These are phyloP conservation scores for Echeneis naucrates DNA, from an alignment of 2,797 vertebrate species.

Conservation along the genomic window DNA sequence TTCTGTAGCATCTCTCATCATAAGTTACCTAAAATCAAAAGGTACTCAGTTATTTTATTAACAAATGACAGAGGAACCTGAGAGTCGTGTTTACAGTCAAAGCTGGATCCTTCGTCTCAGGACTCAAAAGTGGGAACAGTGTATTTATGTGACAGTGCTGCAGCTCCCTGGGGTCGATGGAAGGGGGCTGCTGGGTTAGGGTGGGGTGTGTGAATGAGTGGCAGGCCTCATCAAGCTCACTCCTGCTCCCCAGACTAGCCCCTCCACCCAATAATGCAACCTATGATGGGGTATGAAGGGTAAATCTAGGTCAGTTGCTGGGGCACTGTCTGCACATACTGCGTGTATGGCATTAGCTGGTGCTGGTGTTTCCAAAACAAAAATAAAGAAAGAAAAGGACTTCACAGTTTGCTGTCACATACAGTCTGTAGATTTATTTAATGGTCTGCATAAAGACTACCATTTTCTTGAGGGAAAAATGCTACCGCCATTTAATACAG, in stretches of 20 bases:
- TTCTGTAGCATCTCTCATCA: not conserved
- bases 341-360: slow-evolving; percentile 21
- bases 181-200: slow-evolving; percentile 16
- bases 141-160: slow-evolving; percentile 14
- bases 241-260: slow-evolving; percentile 56
- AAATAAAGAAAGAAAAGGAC: slow-evolving; percentile 7
- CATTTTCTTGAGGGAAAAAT: slow-evolving; percentile 7
- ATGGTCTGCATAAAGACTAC: slow-evolving; percentile 1
- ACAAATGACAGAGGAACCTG: not conserved
- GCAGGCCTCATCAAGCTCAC: slow-evolving; percentile 58
- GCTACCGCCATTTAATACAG: not conserved
- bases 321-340: slow-evolving; percentile 53
- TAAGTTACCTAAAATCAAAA: not conserved
- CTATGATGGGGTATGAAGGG: slow-evolving; percentile 38
- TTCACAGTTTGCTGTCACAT: slow-evolving; percentile 12
- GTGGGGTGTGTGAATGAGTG: slow-evolving; percentile 50
- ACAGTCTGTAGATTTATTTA: slow-evolving; percentile 27
- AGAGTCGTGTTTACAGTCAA: not conserved
- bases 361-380: slow-evolving; percentile 5
- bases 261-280: slow-evolving; percentile 63
- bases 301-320: slow-evolving; percentile 76
- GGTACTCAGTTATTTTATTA: not conserved
- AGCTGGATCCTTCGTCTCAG: not conserved
- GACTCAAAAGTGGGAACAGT: not conserved
- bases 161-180: slow-evolving; percentile 24